Evolutionary conservation across 2,888 invertebrate species (phyloP).

Genomic region (Melanostoma mellinum): DNA sequence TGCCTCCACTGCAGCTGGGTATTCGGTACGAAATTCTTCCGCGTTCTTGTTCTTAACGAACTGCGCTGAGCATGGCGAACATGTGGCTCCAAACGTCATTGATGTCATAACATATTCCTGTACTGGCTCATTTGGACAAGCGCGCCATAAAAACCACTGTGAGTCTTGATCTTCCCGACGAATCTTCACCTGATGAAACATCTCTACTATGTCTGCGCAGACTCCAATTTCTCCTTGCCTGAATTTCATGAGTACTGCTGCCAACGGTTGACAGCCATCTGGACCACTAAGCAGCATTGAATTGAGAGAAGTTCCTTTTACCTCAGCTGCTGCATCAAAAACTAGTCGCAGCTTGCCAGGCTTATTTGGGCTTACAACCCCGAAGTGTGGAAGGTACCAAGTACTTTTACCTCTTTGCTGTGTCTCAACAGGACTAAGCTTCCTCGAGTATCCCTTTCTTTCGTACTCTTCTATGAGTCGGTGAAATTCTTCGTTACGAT

Average conservation of each 20-base stretch:
- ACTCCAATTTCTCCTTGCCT: slow-evolving; percentile 74
- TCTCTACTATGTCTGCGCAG: slow-evolving; percentile 76
- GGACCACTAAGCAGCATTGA: slow-evolving; percentile 74
- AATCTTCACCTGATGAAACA: slow-evolving; percentile 77
- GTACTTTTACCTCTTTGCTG: slow-evolving; percentile 10
- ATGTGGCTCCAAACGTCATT: slow-evolving; percentile 73
- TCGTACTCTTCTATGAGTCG: slow-evolving; percentile 60
- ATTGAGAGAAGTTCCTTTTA: slow-evolving; percentile 74
- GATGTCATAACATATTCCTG: slow-evolving; percentile 68
- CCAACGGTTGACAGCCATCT: slow-evolving; percentile 74
- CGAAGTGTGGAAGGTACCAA: slow-evolving; percentile 75
- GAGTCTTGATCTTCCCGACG: slow-evolving; percentile 74
- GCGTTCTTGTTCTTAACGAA: slow-evolving; percentile 64
- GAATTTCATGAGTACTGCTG: slow-evolving; percentile 75
- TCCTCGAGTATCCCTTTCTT: slow-evolving; percentile 69
- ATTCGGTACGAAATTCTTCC: slow-evolving; percentile 26
- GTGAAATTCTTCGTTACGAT: slow-evolving; percentile 41
- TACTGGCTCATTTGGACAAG: background rate
- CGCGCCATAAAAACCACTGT: slow-evolving; percentile 75
- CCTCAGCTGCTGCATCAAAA: slow-evolving; percentile 76
- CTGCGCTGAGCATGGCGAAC: slow-evolving; percentile 25
- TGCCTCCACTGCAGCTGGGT: slow-evolving; percentile 43
- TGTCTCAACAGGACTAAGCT: slow-evolving; percentile 52
- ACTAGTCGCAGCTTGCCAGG: slow-evolving; percentile 75
- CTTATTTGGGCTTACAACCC: slow-evolving; percentile 72